Conservation (phyloP, 2,888 invertebrate genomes). For the Leptopilina drosophilae region DNA sequence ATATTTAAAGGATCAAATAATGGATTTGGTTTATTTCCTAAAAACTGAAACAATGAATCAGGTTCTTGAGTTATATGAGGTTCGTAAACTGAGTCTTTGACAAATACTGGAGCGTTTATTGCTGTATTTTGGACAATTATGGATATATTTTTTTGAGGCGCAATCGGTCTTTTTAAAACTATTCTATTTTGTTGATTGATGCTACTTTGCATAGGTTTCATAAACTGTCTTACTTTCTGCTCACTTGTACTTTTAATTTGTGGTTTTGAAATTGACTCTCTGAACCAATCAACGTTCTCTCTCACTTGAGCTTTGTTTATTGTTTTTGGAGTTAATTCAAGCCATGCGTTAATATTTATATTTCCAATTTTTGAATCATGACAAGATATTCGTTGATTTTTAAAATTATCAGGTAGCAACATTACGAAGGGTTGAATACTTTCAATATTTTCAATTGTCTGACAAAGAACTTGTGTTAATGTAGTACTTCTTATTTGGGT, state of each 20-base stretch:
- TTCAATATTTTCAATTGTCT: conserved; percentile 82
- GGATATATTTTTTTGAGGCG: conserved; percentile 67
- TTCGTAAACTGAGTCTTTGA: conserved; percentile 67
- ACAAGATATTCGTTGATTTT: conserved; percentile 81
- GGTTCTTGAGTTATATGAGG: conserved; percentile 58
- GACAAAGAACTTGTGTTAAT: conserved; percentile 85
- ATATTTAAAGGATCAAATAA: conserved; percentile 29
- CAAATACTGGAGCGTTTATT: conserved; percentile 69
- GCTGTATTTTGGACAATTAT: conserved; percentile 72
- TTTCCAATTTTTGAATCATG: conserved; percentile 78
- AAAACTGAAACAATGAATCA: conserved; percentile 37
- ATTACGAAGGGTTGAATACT: conserved; percentile 86
- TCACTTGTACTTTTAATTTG: conserved; percentile 42
- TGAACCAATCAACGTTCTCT: neutral
- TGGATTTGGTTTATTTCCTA: conserved; percentile 17
- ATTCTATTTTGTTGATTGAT: conserved; percentile 70
- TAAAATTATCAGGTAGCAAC: conserved; percentile 80
- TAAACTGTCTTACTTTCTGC: conserved; percentile 28
- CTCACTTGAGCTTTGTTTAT: neutral
- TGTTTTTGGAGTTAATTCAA: conserved; percentile 75
- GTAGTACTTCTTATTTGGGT: conserved; percentile 85
- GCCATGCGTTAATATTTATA: conserved; percentile 82
- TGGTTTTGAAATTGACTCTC: conserved; percentile 39
- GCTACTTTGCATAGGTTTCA: conserved; percentile 62
- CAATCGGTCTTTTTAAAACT: conserved; percentile 64